phyloP scores from a whole-genome alignment of 2,888 invertebrate genomes.

The Trisateles emortualis region DNA sequence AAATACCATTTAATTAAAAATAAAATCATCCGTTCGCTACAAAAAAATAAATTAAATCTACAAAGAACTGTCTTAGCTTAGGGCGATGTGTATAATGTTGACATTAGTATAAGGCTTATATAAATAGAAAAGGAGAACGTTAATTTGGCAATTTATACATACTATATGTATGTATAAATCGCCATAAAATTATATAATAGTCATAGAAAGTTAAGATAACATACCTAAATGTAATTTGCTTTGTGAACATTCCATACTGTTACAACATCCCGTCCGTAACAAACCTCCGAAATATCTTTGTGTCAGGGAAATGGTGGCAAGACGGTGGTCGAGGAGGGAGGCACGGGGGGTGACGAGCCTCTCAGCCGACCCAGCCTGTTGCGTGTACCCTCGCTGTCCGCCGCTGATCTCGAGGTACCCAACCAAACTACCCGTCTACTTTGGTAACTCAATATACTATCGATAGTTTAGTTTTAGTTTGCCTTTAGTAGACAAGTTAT shows the following conservation, averaged over 20 bases:
- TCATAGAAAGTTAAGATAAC: too few relatives aligned
- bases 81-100: too few relatives aligned
- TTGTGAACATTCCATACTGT: not conserved
- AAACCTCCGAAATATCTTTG: conserved; percentile 1
- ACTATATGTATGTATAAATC: too few relatives aligned
- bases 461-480: not conserved
- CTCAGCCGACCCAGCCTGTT: conserved; percentile 86
- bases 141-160: too few relatives aligned
- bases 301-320: conserved; percentile 72
- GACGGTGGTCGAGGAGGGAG: conserved; percentile 58
- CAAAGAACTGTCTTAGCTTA: too few relatives aligned
- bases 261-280: not conserved
- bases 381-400: conserved; percentile 88
- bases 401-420: conserved; percentile 85
- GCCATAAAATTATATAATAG: too few relatives aligned
- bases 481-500: not conserved
- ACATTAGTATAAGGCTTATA: too few relatives aligned
- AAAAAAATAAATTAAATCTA: too few relatives aligned
- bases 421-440: not conserved
- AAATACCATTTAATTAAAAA: too few relatives aligned
- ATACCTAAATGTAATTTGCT: not conserved
- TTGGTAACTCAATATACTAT: not conserved
- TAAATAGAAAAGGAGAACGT: too few relatives aligned
- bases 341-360: conserved; percentile 71
- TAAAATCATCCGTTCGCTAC: too few relatives aligned